These are phyloP conservation scores for Contarinia nasturtii DNA, from an alignment of 1,140 invertebrate species.

Conservation along the genomic window DNA sequence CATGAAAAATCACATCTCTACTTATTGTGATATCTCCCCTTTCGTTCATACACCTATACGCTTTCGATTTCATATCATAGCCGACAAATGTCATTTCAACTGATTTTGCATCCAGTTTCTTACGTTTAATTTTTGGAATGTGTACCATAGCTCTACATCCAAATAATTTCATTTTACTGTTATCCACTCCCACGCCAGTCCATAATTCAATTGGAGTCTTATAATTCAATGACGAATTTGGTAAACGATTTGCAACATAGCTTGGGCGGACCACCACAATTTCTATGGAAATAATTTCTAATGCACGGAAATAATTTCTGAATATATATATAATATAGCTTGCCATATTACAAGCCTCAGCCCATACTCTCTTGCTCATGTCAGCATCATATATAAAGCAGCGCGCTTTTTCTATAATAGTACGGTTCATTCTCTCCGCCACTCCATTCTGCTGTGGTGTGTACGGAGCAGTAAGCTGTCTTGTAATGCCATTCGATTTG, in stretches of 20 bases:
- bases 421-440: slow-evolving; percentile 6
- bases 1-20: slow-evolving; percentile 10
- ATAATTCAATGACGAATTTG: slow-evolving; percentile 6
- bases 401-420: slow-evolving; percentile 12
- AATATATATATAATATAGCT: too few relatives aligned
- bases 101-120: slow-evolving; percentile 14
- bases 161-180: slow-evolving; percentile 13
- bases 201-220: slow-evolving; percentile 10
- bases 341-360: slow-evolving; percentile 22
- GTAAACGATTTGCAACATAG: slow-evolving; percentile 18
- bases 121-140: slow-evolving; percentile 12
- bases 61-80: slow-evolving; percentile 7
- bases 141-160: slow-evolving; percentile 12
- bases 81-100: slow-evolving; percentile 17
- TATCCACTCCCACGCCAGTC: slow-evolving; percentile 9
- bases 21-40: background rate
- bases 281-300: too few relatives aligned
- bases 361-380: slow-evolving; percentile 18
- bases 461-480: slow-evolving; percentile 7
- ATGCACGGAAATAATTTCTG: too few relatives aligned
- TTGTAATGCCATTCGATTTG: slow-evolving; percentile 5
- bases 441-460: slow-evolving; percentile 8
- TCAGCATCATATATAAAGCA: slow-evolving; percentile 7
- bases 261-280: too few relatives aligned
- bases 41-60: background rate